Percentiles rank a stretch among this genome's conserved stretches.
phyloP scores from a whole-genome alignment of 2,113 vertebrate species.

The Tetrax tetrax region DNA sequence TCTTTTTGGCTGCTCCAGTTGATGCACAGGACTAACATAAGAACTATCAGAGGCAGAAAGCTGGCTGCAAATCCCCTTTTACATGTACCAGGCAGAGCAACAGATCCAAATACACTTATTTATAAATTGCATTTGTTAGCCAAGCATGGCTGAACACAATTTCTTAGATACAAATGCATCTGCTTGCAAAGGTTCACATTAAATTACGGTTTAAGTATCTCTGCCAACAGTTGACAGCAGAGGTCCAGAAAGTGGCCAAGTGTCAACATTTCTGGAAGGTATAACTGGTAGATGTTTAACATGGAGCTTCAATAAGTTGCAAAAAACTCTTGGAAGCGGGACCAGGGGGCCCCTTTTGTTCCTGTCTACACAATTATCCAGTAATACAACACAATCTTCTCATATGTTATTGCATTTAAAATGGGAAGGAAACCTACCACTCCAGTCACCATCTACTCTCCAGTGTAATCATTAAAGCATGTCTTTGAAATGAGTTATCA shows the following conservation, averaged over 20 bases:
- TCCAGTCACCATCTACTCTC: neutral
- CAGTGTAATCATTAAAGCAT: neutral
- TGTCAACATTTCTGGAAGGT: slow-evolving; percentile 48
- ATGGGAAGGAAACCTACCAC: neutral
- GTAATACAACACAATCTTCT: neutral
- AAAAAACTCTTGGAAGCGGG: slow-evolving; percentile 9
- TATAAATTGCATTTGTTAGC: slow-evolving; percentile 31
- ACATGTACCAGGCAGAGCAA: slow-evolving; percentile 24
- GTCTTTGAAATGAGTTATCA: neutral
- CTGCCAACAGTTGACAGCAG: slow-evolving; percentile 39
- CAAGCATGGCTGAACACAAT: slow-evolving; percentile 35
- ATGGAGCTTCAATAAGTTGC: neutral
- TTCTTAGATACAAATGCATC: slow-evolving; percentile 38
- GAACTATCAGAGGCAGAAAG: slow-evolving; percentile 22
- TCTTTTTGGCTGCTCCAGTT: neutral
- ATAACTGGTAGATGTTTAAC: slow-evolving; percentile 11
- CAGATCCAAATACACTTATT: slow-evolving; percentile 20
- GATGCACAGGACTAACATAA: neutral
- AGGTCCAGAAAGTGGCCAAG: slow-evolving; percentile 32
- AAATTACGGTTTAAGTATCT: neutral
- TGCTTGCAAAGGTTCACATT: slow-evolving; percentile 36
- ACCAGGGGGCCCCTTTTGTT: neutral
- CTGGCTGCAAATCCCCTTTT: slow-evolving; percentile 21
- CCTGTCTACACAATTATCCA: neutral
- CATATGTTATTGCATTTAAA: neutral